Evolutionary conservation across 1,140 invertebrate species (phyloP).

Genomic region (Pogonognathellus flavescens): DNA sequence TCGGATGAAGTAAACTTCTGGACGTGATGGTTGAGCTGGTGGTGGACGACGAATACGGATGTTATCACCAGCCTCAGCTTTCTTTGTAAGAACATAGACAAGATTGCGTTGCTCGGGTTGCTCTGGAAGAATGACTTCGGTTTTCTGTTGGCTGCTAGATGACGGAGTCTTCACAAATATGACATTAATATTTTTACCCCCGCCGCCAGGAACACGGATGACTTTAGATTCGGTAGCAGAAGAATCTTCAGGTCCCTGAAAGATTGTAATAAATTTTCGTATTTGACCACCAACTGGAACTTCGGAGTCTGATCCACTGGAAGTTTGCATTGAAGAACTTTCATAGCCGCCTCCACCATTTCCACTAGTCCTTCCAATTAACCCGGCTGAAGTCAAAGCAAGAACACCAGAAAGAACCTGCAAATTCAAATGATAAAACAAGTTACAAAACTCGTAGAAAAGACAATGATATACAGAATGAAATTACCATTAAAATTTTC

Average conservation of each 20-base stretch:
- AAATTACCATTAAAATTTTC: constrained; percentile 4
- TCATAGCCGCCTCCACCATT: background rate
- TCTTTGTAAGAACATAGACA: constrained; percentile 89
- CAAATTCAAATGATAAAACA: too few relatives aligned
- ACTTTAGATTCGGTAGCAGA: constrained; percentile 70
- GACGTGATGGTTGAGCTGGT: constrained; percentile 84
- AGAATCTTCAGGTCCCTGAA: constrained; percentile 37
- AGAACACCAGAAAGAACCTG: background rate
- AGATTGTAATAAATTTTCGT: background rate
- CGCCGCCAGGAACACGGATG: background rate
- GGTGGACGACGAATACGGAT: constrained; percentile 80
- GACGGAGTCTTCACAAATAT: constrained; percentile 89
- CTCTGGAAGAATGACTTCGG: constrained; percentile 24
- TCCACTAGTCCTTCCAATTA: background rate
- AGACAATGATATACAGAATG: background rate
- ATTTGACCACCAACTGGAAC: background rate
- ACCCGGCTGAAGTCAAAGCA: background rate
- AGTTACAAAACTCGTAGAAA: too few relatives aligned
- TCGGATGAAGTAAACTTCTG: constrained; percentile 88
- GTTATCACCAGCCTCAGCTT: constrained; percentile 83
- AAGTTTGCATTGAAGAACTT: too few relatives aligned
- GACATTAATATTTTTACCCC: constrained; percentile 82
- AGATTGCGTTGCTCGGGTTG: constrained; percentile 82
- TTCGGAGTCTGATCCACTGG: background rate
- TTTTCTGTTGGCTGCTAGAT: constrained; percentile 78